Base-by-base conservation (phyloP, 2,888 invertebrate genomes). In the Tinea trinotella region DNA sequence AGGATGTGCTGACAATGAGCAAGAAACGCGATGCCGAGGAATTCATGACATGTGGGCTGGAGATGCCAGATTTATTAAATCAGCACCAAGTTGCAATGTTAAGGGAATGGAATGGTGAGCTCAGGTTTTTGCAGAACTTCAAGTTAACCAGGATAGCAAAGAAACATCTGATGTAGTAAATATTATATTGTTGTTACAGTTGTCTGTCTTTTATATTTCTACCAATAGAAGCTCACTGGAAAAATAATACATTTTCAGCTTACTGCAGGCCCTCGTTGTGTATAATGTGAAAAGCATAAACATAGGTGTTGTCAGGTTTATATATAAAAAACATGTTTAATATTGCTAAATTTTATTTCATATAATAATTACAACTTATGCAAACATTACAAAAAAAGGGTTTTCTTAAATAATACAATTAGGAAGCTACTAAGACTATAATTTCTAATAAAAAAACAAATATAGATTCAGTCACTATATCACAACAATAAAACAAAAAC, bases 1-100 rank as follows among this genome's bases (percentile, higher is more conserved):
- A 93, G 73, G 92, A 93, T 73, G 88, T 92, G 7, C 92, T 96
- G 48, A 90, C 90, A 63, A 90, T 95, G 63, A 93, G 93, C 0
- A 87, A 91, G 59, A 90, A 93, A 64, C 88, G 88, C 53, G 96
- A 96, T 63, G 76, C 64, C 6, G 89, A 90, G 57, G 95, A 96
- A 67, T 96, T 91, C 66, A 85, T 90, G 57, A 89, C 90, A 0
- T 92, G 92, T 65, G 96, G 96, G 20, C 78, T 95, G 64, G 95
- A 95, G 88, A 88, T 93, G 63, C 93, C 93, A 1, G 90, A 93
- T 71, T 75, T 93, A 55, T 68, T 90, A 62, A 88, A 90, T 66
- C 65, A 71, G 1, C 74, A 81, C 20, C 90, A 92, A 65, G 84
- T 91, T 61, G 69, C 86, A 54, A 76, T 89, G 54, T 72, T 93